Evolutionary conservation across 2,797 vertebrate species (phyloP).

Genomic region (Anomalospiza imberbis): DNA sequence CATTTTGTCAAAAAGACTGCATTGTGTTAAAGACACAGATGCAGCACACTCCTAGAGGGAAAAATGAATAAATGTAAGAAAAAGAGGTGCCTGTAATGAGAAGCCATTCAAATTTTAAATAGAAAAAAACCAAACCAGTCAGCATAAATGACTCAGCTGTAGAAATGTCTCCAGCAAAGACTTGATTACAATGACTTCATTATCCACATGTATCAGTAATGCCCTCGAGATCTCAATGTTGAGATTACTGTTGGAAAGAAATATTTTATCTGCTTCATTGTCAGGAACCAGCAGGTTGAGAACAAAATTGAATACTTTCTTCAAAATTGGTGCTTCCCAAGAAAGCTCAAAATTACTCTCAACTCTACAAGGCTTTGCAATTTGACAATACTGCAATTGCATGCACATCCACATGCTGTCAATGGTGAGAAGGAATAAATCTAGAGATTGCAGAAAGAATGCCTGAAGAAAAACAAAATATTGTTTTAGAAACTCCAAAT

Average conservation of each 20-base stretch:
- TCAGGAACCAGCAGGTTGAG: constrained; percentile 3
- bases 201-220: not conserved
- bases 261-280: constrained; percentile 7
- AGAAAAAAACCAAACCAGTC: not conserved
- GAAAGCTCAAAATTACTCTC: not conserved
- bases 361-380: not conserved
- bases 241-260: not conserved
- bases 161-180: not conserved
- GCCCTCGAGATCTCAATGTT: not conserved
- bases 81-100: not conserved
- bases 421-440: not conserved
- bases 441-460: not conserved
- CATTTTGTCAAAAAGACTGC: constrained; percentile 11
- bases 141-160: not conserved
- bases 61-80: not conserved
- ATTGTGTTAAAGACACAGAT: not conserved
- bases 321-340: not conserved
- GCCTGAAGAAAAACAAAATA: not conserved
- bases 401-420: not conserved
- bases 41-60: not conserved
- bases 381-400: not conserved
- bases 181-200: constrained; percentile 12
- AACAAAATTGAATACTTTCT: not conserved
- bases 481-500: not conserved
- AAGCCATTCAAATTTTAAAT: not conserved